Evolutionary conservation across 1,140 invertebrate genomes (phyloP).

Genomic region (Hirudo medicinalis): DNA sequence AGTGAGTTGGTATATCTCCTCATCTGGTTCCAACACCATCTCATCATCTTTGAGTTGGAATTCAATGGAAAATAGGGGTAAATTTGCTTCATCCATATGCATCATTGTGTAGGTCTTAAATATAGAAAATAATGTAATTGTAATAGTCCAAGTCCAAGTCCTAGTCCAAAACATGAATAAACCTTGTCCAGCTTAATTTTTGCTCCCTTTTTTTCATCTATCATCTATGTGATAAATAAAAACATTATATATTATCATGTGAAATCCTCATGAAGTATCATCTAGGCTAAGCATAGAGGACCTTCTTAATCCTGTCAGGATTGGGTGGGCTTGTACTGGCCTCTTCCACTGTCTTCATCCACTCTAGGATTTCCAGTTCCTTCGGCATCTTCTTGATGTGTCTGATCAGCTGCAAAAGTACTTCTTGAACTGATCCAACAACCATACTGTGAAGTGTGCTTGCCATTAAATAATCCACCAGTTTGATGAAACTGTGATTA

Average conservation of each 20-base stretch:
- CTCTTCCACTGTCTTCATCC: conserved; percentile 41
- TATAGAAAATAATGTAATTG: neutral
- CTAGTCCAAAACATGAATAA: too few relatives aligned
- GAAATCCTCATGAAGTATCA: too few relatives aligned
- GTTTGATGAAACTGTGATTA: conserved; percentile 53
- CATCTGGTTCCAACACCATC: conserved; percentile 38
- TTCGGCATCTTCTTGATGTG: conserved; percentile 50
- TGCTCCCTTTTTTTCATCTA: too few relatives aligned
- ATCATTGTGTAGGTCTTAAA: conserved; percentile 13
- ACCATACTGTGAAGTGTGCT: conserved; percentile 55
- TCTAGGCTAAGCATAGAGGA: neutral
- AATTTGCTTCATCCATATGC: conserved; percentile 35
- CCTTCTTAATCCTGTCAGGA: conserved; percentile 8
- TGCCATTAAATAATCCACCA: conserved; percentile 59
- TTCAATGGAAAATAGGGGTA: conserved; percentile 39
- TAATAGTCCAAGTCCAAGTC: neutral
- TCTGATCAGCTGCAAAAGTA: conserved; percentile 48
- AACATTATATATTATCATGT: too few relatives aligned
- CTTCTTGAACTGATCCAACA: conserved; percentile 50
- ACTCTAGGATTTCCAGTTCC: conserved; percentile 34
- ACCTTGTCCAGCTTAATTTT: too few relatives aligned
- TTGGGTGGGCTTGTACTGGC: neutral
- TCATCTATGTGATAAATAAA: too few relatives aligned
- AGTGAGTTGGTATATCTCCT: conserved; percentile 28
- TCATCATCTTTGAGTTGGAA: conserved; percentile 39